Evolutionary conservation across 2,797 vertebrate species (phyloP).

Genomic region (Valencia hispanica): DNA sequence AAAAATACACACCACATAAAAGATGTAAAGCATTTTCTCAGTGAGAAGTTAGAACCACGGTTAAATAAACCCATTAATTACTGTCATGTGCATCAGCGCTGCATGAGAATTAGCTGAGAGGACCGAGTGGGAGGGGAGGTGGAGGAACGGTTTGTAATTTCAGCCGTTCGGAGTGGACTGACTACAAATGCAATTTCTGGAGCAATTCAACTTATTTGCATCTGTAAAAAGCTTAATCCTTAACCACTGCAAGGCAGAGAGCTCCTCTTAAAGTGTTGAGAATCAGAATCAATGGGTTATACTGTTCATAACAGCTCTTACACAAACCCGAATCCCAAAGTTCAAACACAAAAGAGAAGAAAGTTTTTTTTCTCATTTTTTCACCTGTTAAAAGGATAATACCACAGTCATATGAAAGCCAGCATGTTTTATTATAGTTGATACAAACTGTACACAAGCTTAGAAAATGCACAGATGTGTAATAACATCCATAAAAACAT

Average conservation of each 20-base stretch:
- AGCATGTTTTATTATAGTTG: neutral
- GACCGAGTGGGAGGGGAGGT: slow-evolving; percentile 37
- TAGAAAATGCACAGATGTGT: neutral
- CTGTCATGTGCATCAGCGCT: slow-evolving; percentile 53
- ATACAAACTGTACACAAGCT: neutral
- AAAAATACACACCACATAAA: slow-evolving; percentile 44
- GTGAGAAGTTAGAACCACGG: slow-evolving; percentile 53
- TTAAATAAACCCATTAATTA: slow-evolving; percentile 53
- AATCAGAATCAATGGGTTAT: slow-evolving; percentile 63
- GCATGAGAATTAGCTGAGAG: slow-evolving; percentile 49
- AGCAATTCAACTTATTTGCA: slow-evolving; percentile 69
- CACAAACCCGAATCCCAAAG: slow-evolving; percentile 41
- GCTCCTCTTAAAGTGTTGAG: slow-evolving; percentile 50
- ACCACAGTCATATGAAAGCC: slow-evolving; percentile 2
- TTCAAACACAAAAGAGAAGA: slow-evolving; percentile 37
- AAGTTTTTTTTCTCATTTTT: slow-evolving; percentile 17
- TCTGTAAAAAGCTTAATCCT: slow-evolving; percentile 64
- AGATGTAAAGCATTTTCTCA: slow-evolving; percentile 56
- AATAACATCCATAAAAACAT: neutral
- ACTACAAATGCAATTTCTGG: slow-evolving; percentile 63
- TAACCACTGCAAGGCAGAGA: slow-evolving; percentile 57
- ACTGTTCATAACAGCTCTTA: slow-evolving; percentile 26
- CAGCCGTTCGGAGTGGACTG: slow-evolving; percentile 49
- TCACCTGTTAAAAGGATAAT: slow-evolving; percentile 26
- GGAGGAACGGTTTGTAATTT: slow-evolving; percentile 48